Percentiles rank a stretch among this genome's conserved stretches.
phyloP scores from a whole-genome alignment of 2,888 invertebrate species.

The Ichneumoninae sp. region DNA sequence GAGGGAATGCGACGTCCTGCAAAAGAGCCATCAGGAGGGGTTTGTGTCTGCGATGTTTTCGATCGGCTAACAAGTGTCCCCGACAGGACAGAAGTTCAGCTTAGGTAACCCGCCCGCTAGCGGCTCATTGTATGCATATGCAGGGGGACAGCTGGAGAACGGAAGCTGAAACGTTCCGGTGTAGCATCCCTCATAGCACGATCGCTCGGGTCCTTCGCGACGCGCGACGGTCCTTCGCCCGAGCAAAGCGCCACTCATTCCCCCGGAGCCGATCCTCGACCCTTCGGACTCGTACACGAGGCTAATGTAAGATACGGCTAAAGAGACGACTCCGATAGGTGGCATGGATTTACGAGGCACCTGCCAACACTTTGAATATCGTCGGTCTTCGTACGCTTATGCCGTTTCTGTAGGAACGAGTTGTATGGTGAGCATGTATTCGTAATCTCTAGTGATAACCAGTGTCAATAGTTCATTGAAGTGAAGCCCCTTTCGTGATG shows the following conservation, averaged over 20 bases:
- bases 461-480: neutral
- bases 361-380: slow-evolving; percentile 66
- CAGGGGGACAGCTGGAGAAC: slow-evolving; percentile 79
- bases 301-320: slow-evolving; percentile 42
- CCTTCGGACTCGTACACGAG: slow-evolving; percentile 14
- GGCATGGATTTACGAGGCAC: slow-evolving; percentile 69
- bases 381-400: slow-evolving; percentile 7
- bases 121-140: slow-evolving; percentile 82
- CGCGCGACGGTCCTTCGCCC: slow-evolving; percentile 4
- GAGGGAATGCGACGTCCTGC: slow-evolving; percentile 35
- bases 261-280: slow-evolving; percentile 2
- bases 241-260: slow-evolving; percentile 3
- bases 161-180: slow-evolving; percentile 70
- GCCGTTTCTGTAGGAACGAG: slow-evolving; percentile 7
- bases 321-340: slow-evolving; percentile 56
- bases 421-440: neutral
- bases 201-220: neutral
- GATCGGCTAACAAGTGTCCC: slow-evolving; percentile 20
- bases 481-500: neutral
- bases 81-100: slow-evolving; percentile 20
- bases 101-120: slow-evolving; percentile 64
- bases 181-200: slow-evolving; percentile 71
- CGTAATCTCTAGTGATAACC: neutral
- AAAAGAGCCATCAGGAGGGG: slow-evolving; percentile 41
- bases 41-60: slow-evolving; percentile 50